phyloP scores from a whole-genome alignment of 2,113 vertebrate species.

The Meles meles region DNA sequence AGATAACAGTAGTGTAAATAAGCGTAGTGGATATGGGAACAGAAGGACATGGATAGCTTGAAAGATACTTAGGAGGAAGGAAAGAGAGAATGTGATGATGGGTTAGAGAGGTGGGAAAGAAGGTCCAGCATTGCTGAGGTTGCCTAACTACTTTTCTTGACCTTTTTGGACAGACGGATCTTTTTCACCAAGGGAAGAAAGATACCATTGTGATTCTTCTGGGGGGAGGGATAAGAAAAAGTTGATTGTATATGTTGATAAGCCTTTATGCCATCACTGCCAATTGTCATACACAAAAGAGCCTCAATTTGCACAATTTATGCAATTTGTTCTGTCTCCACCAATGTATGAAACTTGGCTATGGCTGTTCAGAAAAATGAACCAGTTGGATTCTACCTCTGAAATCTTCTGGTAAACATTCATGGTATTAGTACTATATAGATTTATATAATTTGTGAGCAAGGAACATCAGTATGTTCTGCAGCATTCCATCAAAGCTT shows the following conservation, averaged over 20 bases:
- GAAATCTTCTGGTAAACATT: constrained; percentile 31
- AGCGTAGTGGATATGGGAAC: not conserved
- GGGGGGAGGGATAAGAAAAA: not conserved
- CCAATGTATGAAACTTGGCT: not conserved
- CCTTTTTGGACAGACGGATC: not conserved
- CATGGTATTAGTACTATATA: not conserved
- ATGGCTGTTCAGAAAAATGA: not conserved
- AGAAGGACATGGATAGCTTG: not conserved
- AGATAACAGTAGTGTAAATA: not conserved
- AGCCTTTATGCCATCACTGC: not conserved
- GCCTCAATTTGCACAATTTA: not conserved
- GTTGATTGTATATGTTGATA: not conserved
- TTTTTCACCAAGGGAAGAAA: not conserved
- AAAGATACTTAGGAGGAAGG: not conserved
- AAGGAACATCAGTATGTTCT: not conserved
- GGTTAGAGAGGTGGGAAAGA: not conserved
- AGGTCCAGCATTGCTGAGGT: not conserved
- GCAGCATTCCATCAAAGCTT: not conserved
- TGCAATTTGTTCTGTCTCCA: not conserved
- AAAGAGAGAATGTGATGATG: not conserved
- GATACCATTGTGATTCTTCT: not conserved
- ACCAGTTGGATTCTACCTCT: not conserved
- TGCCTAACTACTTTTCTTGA: not conserved
- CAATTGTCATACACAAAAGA: not conserved
- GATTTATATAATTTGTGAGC: constrained; percentile 9